Evolutionary conservation across 1,140 invertebrate species (phyloP).

Genomic region (Odontomachus brunneus): DNA sequence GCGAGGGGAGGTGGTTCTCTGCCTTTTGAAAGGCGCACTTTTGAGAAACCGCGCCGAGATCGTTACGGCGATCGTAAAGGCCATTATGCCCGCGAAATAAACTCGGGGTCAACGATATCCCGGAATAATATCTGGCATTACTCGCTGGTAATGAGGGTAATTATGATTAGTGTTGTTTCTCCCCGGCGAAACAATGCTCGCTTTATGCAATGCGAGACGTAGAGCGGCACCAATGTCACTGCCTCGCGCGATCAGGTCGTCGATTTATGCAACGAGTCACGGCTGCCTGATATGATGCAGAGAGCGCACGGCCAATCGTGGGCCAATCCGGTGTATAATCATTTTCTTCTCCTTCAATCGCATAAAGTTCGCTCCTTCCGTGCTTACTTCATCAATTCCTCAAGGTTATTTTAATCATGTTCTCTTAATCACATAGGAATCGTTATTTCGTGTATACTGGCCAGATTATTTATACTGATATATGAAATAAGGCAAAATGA

Average conservation of each 20-base stretch:
- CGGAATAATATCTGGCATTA: constrained; percentile 61
- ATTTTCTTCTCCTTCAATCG: background rate
- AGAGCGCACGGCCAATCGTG: background rate
- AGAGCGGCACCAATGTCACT: constrained; percentile 66
- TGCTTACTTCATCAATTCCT: background rate
- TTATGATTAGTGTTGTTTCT: constrained; percentile 58
- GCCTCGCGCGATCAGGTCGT: constrained; percentile 49
- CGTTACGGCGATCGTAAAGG: constrained; percentile 53
- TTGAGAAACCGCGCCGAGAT: constrained; percentile 45
- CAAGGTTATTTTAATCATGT: background rate
- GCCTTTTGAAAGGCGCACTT: constrained; percentile 45
- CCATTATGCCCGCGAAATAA: constrained; percentile 40
- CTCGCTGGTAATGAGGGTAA: constrained; percentile 61
- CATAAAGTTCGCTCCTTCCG: too few relatives aligned
- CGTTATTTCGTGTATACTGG: background rate
- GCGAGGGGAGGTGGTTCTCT: constrained; percentile 25
- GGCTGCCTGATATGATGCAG: background rate
- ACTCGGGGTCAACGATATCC: constrained; percentile 63
- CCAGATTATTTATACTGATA: background rate
- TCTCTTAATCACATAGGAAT: background rate
- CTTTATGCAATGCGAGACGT: constrained; percentile 39
- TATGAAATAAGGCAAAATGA: too few relatives aligned
- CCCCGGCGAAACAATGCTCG: constrained; percentile 57
- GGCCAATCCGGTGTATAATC: background rate
- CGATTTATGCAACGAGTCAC: constrained; percentile 16